Evolutionary conservation across 2,797 vertebrate species (phyloP), one percentile per base, ranked within the genome.

Genomic region (Scarus forsteni): DNA sequence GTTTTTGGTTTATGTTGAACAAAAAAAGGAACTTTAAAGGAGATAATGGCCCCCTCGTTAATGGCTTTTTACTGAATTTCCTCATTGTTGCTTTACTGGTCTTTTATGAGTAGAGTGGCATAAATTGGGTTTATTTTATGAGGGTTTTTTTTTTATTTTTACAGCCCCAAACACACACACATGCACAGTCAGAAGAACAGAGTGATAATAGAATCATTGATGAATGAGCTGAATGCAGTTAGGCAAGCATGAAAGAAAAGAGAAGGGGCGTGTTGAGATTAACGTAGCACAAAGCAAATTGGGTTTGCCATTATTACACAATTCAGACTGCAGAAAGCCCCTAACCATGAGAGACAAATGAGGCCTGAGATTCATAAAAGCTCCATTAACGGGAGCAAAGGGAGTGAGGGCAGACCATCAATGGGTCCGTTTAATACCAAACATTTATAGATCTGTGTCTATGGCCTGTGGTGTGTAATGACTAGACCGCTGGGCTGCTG

Each of bases 221-320:
- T 91, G 90, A 90, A 91, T 89, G 89, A 89, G 89, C 79, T 85
- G 77, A 86, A 88, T 88, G 89, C 70, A 77, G 90, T 89, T 89
- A 88, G 76, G 77, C 86, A 85, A 91, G 88, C 89, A 89, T 93
- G 90, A 92, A 88, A 89, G 84, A 88, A 85, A 81, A 54, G 86
- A 85, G 85, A 85, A 89, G 85, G 87, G 86, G 85, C 75, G 83
- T 90, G 89, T 85, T 89, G 89, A 91, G 91, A 92, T 92, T 92
- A 93, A 91, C 88, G 83, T 88, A 89, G 91, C 89, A 93, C 89
- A 90, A 92, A 93, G 92, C 89, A 92, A 92, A 93, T 93, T 92
- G 89, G 87, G 86, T 93, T 93, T 91, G 88, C 89, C 89, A 90
- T 92, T 92, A 92, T 92, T 90, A 90, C 89, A 91, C 91, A 89